A percentile compares a stretch with the other conserved stretches of the same genome.
Evolutionary conservation across 2,797 vertebrate genomes (phyloP).

Genomic region (Threskiornis aethiopicus): DNA sequence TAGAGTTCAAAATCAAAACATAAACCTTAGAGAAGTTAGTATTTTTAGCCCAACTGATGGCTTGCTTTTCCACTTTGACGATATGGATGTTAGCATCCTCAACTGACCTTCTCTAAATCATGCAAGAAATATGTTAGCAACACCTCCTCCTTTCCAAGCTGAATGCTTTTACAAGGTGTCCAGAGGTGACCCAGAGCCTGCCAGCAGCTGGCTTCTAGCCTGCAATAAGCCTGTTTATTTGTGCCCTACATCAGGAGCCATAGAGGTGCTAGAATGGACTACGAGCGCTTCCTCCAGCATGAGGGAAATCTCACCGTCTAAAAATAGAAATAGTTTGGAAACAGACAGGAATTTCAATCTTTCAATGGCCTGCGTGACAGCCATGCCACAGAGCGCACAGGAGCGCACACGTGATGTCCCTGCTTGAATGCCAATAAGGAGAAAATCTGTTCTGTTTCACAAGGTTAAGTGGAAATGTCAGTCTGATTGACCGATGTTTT

Average conservation of each 20-base stretch:
- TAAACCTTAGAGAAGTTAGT: neutral
- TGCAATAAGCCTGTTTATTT: neutral
- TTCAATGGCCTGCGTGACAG: neutral
- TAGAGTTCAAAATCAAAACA: neutral
- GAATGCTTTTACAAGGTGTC: neutral
- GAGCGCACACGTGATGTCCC: neutral
- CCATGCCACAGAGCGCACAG: neutral
- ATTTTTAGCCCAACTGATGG: neutral
- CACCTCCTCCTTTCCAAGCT: neutral
- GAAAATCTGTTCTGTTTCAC: constrained; percentile 8
- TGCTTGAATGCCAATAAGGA: neutral
- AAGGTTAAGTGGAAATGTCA: constrained; percentile 59
- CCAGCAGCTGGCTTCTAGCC: neutral
- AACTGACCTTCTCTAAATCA: neutral
- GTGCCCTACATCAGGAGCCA: neutral
- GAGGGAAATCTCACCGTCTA: neutral
- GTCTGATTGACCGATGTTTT: constrained; percentile 55
- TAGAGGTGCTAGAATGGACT: neutral
- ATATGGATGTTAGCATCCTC: neutral
- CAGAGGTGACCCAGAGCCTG: neutral
- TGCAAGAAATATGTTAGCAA: neutral
- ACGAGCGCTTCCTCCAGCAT: neutral
- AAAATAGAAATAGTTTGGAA: neutral
- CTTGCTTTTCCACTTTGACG: neutral
- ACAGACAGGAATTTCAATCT: neutral